These are phyloP conservation scores for Yponomeuta malinellus DNA, from an alignment of 2,888 invertebrate species.

Conservation along the genomic window DNA sequence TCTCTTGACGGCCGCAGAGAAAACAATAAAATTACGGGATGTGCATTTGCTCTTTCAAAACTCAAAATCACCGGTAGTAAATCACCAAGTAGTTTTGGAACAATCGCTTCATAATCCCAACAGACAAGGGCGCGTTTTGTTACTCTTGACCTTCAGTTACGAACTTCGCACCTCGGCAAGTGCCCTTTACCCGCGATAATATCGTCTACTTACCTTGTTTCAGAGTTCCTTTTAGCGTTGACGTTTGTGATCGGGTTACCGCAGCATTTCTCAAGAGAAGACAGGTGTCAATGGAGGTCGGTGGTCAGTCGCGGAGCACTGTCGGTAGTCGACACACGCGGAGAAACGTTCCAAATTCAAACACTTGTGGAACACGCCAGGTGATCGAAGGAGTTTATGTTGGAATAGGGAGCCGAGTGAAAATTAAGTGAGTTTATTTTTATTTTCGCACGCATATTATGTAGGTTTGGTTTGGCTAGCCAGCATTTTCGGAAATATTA, in stretches of 20 bases:
- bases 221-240: not conserved
- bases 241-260: not conserved
- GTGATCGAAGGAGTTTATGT: not conserved
- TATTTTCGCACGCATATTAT: not conserved
- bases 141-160: not conserved
- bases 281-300: not conserved
- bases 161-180: too few species aligned
- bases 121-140: not conserved
- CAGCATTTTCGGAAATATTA: too few species aligned
- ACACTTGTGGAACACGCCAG: not conserved
- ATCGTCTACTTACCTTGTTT: not conserved
- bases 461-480: too few species aligned
- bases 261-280: slow-evolving; percentile 7
- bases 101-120: not conserved
- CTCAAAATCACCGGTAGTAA: not conserved
- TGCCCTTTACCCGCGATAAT: too few species aligned
- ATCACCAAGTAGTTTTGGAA: not conserved
- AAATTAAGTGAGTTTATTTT: not conserved
- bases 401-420: not conserved
- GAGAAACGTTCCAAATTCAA: not conserved
- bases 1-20: not conserved
- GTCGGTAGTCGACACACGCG: slow-evolving; percentile 7
- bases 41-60: not conserved
- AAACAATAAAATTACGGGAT: not conserved
- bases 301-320: not conserved